Evolutionary conservation across 2,888 invertebrate genomes (phyloP).

Genomic region (Eustalomyia histrio): DNA sequence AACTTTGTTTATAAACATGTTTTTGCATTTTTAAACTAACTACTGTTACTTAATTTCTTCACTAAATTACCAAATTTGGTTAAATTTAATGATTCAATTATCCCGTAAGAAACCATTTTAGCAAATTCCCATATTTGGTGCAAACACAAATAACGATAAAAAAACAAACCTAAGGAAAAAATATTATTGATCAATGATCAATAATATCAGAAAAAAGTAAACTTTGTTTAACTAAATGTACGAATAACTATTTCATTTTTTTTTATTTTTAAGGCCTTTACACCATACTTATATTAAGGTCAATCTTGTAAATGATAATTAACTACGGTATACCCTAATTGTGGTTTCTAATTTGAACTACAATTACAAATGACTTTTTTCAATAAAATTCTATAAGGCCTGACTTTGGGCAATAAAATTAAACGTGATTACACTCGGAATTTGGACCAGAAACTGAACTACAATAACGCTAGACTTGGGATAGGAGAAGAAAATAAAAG

Average conservation of each 20-base stretch:
- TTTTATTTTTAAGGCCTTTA: background rate
- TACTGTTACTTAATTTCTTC: constrained; percentile 37
- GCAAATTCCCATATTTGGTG: constrained; percentile 43
- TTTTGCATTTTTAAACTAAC: background rate
- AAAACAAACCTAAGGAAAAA: constrained; percentile 3
- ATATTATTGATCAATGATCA: constrained; percentile 18
- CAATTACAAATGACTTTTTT: too few species aligned
- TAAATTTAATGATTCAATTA: constrained; percentile 77
- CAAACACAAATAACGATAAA: constrained; percentile 18
- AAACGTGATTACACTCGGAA: too few species aligned
- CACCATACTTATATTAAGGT: too few species aligned
- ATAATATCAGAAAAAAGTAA: background rate
- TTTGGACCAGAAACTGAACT: too few species aligned
- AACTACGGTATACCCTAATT: too few species aligned
- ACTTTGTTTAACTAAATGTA: background rate
- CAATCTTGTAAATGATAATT: too few species aligned
- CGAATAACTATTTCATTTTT: constrained; percentile 3
- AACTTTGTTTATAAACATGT: constrained; percentile 18
- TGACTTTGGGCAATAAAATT: too few species aligned
- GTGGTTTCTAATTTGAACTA: too few species aligned
- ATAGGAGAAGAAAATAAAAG: too few species aligned
- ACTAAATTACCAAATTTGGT: constrained; percentile 73
- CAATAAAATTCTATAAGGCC: too few species aligned
- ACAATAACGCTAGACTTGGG: too few species aligned
- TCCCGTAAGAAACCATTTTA: constrained; percentile 68